Base-by-base conservation (phyloP, 2,797 vertebrate genomes). In the Denticeps clupeoides region DNA sequence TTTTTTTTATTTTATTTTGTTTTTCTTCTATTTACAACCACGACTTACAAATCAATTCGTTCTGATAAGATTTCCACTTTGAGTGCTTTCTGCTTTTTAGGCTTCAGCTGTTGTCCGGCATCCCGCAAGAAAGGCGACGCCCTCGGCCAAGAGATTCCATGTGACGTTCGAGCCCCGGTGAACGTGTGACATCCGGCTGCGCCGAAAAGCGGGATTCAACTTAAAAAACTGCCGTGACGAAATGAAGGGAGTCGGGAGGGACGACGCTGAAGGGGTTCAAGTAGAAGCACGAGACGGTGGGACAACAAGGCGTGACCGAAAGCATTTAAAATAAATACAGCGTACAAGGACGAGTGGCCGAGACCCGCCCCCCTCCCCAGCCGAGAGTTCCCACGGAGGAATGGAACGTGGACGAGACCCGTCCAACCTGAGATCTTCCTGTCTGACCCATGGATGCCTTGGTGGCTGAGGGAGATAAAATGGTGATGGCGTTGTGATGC, bases 1-100 rank as follows among this genome's bases (percentile, higher is more conserved):
- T n/a, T n/a, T n/a, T n/a, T n/a, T n/a, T n/a, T n/a, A n/a, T n/a
- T n/a, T n/a, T n/a, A 68, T 66, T 79, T 79, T 77, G 63, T 65
- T 65, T 78, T 80, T 75, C 76, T 72, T 66, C 65, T 87, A 83
- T 93, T 70, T 93, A 91, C 87, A 91, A 58, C 56, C 38, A 70
- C 60, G 63, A 62, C 79, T 74, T 71, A 78, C 72, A 81, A 73
- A 75, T 66, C 11, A 53, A 49, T 62, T 64, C 59, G 42, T 38
- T 24, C 51, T 62, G 55, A 45, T 58, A 41, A 38, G 3, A 38
- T 55, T 29, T 58, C 58, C 32, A 10, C 48, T 48, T 48, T 47
- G 48, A 55, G 43, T 47, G 16, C 21, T 55, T 45, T 52, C 45
- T 6, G 44, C 40, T 56, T 51, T 46, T 27, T 45, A 65, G 62